A percentile compares a stretch with the other conserved stretches of the same genome.
phyloP scores from a whole-genome alignment of 2,888 invertebrate genomes.

The Dendrolimus pini region DNA sequence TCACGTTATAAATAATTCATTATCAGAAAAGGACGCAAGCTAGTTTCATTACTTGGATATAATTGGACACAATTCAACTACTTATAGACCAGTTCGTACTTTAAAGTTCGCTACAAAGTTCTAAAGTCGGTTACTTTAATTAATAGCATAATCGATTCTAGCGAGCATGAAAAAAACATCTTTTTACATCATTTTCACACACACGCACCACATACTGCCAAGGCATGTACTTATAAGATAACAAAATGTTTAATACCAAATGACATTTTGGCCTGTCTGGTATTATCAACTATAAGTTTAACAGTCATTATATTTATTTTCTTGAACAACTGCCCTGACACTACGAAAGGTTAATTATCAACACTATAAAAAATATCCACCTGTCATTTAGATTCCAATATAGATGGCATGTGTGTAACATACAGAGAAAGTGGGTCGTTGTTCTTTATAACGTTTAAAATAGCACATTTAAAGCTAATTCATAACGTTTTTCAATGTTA shows the following conservation, averaged over 20 bases:
- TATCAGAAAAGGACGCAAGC: neutral
- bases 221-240: neutral
- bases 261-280: slow-evolving; percentile 15
- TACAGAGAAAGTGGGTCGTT: slow-evolving; percentile 11
- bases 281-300: neutral
- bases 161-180: neutral
- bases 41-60: neutral
- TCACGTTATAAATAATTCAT: neutral
- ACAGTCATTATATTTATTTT: neutral
- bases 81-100: neutral
- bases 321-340: slow-evolving; percentile 12
- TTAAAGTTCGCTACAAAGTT: neutral
- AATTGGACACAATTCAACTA: neutral
- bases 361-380: slow-evolving; percentile 25
- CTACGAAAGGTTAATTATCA: slow-evolving; percentile 30
- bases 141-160: neutral
- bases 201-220: neutral
- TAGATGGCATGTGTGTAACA: slow-evolving; percentile 17
- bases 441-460: slow-evolving; percentile 22
- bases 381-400: slow-evolving; percentile 29
- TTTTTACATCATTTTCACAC: neutral
- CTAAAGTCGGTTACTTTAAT: neutral
- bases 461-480: slow-evolving; percentile 11
- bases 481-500: too few relatives aligned
- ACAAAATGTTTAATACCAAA: slow-evolving; percentile 9